A percentile compares a stretch with the other conserved stretches of the same genome.
phyloP scores from a whole-genome alignment of 1,140 invertebrate genomes.

The Trichonephila inaurata region DNA sequence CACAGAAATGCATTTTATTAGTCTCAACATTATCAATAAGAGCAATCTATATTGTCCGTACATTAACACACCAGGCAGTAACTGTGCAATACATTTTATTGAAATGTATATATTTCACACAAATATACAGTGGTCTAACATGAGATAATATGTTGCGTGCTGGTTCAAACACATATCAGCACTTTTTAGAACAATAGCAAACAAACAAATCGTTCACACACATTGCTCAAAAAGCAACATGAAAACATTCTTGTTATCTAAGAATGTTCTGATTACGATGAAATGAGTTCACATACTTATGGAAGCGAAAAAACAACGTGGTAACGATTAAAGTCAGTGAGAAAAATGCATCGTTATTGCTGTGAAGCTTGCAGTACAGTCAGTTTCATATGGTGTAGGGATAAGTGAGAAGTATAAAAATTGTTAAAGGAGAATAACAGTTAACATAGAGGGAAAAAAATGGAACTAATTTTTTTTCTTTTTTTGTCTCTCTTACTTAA shows the following conservation, averaged over 20 bases:
- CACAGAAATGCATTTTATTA: slow-evolving; percentile 38
- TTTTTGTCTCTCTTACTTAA: too few relatives aligned
- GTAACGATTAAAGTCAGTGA: not conserved
- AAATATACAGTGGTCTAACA: slow-evolving; percentile 52
- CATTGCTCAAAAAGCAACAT: not conserved
- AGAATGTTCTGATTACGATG: not conserved
- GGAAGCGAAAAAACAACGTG: not conserved
- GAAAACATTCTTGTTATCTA: not conserved
- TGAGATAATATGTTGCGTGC: slow-evolving; percentile 3
- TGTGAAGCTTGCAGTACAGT: slow-evolving; percentile 35
- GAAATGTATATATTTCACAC: slow-evolving; percentile 44
- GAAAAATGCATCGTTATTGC: slow-evolving; percentile 23
- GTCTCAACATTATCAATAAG: not conserved
- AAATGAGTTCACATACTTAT: not conserved
- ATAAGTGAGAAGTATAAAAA: not conserved
- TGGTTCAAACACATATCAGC: not conserved
- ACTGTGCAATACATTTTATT: slow-evolving; percentile 59
- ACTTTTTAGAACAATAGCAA: too few relatives aligned
- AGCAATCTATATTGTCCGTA: slow-evolving; percentile 22
- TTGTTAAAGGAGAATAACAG: not conserved
- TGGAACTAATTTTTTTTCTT: too few relatives aligned
- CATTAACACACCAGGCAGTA: slow-evolving; percentile 7
- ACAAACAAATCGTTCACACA: not conserved
- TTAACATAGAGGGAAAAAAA: not conserved
- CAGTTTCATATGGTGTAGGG: not conserved